phyloP scores from a whole-genome alignment of 2,113 vertebrate genomes.

The Clarias macrocephalus region DNA sequence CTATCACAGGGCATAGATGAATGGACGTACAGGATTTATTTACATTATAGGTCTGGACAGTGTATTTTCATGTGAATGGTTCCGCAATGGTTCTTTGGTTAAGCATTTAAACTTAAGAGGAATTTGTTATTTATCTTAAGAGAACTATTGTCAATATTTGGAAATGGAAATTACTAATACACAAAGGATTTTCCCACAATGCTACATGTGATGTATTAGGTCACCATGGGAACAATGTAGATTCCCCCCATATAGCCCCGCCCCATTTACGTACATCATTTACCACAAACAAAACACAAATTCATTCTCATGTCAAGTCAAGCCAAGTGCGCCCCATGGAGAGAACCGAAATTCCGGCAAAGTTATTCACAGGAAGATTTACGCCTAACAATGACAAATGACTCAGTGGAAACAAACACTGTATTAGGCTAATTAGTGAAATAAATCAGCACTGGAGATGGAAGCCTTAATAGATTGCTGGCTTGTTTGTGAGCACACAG shows the following conservation, averaged over 20 bases:
- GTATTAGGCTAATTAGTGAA: not conserved
- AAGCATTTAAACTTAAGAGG: no score
- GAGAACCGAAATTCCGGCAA: not conserved
- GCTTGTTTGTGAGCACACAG: not conserved
- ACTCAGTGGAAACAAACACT: not conserved
- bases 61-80: no score
- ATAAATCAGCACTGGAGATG: not conserved
- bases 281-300: not conserved
- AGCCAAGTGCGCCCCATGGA: not conserved
- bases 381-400: not conserved
- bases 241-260: not conserved
- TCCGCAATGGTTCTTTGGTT: no score
- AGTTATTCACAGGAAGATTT: not conserved
- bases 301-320: not conserved
- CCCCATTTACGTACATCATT: not conserved
- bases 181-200: not conserved
- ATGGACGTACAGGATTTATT: not conserved
- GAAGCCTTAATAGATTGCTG: not conserved
- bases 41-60: not conserved
- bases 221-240: not conserved
- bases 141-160: no score
- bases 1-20: not conserved
- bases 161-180: not conserved
- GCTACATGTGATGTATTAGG: not conserved
- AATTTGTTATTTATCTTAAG: no score